phyloP scores from a whole-genome alignment of 2,888 invertebrate genomes.

The Perdita meconis region DNA sequence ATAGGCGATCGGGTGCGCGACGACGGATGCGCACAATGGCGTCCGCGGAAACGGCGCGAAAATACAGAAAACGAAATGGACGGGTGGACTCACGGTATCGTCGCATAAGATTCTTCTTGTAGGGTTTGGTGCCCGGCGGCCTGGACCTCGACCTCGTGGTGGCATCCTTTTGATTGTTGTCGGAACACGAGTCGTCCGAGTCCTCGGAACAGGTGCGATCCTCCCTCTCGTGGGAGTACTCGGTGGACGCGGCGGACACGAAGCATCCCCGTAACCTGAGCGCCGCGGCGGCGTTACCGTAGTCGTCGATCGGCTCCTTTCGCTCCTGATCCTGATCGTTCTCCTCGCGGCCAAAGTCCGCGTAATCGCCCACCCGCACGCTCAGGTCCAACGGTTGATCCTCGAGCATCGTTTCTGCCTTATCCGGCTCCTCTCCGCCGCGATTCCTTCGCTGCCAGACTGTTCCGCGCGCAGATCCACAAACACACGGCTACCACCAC shows the following conservation, averaged over 20 bases:
- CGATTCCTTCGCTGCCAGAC: constrained; percentile 17
- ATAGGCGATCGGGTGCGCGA: too few species aligned
- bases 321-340: constrained; percentile 82
- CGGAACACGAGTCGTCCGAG: constrained; percentile 91
- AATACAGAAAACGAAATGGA: not conserved
- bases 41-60: constrained; percentile 44
- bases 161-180: constrained; percentile 87
- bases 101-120: constrained; percentile 97
- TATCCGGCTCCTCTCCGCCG: constrained; percentile 1
- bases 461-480: constrained; percentile 23
- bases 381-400: constrained; percentile 93
- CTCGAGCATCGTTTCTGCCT: constrained; percentile 82
- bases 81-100: constrained; percentile 93
- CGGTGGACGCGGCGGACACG: constrained; percentile 70
- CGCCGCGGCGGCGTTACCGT: constrained; percentile 84
- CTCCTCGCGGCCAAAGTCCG: constrained; percentile 79
- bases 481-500: constrained; percentile 61
- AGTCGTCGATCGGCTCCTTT: constrained; percentile 74
- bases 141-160: constrained; percentile 84
- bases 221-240: constrained; percentile 82
- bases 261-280: constrained; percentile 82
- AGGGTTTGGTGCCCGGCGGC: constrained; percentile 86
- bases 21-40: constrained; percentile 35
- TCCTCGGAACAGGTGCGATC: constrained; percentile 90
- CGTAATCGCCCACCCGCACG: constrained; percentile 85